Conservation (phyloP, 2,797 vertebrate species). For the Urosaurus nigricauda region DNA sequence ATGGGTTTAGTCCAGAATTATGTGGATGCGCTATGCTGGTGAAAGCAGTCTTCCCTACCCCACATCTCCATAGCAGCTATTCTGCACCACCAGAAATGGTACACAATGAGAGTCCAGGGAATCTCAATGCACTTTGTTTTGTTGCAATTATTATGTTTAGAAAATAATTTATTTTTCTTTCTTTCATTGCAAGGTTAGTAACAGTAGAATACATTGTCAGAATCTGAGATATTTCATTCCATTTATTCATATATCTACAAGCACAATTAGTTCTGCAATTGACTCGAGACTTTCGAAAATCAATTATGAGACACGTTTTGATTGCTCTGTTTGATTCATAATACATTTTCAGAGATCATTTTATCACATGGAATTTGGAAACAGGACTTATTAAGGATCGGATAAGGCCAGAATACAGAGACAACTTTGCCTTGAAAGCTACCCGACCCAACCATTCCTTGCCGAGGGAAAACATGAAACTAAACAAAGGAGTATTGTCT, state of each 20-base stretch:
- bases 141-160: background rate
- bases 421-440: slow-evolving; percentile 63
- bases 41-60: no score
- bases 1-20: no score
- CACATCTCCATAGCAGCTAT: no score
- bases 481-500: slow-evolving; percentile 45
- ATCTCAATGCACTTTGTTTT: background rate
- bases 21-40: no score
- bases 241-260: background rate
- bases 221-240: background rate
- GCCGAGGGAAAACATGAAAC: slow-evolving; percentile 50
- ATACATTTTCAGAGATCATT: slow-evolving; percentile 78
- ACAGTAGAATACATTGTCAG: background rate
- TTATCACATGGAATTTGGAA: slow-evolving; percentile 81
- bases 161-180: background rate
- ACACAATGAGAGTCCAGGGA: no score
- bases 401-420: slow-evolving; percentile 72
- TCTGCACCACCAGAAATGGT: no score
- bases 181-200: background rate
- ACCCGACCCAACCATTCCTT: slow-evolving; percentile 38
- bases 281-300: slow-evolving; percentile 41
- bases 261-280: background rate
- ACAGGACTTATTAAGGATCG: slow-evolving; percentile 77
- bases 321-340: slow-evolving; percentile 59
- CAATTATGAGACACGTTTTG: slow-evolving; percentile 67